A percentile compares a stretch with the other conserved stretches of the same genome.
These are phyloP conservation scores for Trichosurus vulpecula DNA, from an alignment of 2,797 vertebrate genomes.

Conservation along the genomic window DNA sequence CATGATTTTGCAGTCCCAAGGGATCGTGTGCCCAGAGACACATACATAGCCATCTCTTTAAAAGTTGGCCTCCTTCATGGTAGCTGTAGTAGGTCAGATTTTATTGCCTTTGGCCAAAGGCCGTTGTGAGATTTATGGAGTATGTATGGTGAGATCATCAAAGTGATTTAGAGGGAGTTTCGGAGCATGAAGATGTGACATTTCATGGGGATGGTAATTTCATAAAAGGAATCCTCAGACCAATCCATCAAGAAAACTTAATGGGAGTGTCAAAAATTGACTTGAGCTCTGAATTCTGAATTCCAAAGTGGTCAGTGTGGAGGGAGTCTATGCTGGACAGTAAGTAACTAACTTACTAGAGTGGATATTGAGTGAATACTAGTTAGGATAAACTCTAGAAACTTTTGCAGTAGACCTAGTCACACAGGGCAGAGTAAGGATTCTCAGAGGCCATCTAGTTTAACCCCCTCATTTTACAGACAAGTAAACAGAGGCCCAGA, in stretches of 20 bases:
- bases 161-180: not conserved
- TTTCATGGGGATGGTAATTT: not conserved
- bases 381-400: not conserved
- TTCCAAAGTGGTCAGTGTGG: not conserved
- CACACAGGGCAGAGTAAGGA: not conserved
- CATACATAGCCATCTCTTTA: not conserved
- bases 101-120: conserved; percentile 10
- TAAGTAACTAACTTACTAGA: not conserved
- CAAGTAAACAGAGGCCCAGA: not conserved
- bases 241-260: not conserved
- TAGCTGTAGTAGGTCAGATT: not conserved
- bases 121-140: not conserved
- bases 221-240: not conserved
- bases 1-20: not conserved
- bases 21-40: not conserved
- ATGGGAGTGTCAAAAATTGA: not conserved
- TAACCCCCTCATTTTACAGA: not conserved
- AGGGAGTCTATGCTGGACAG: not conserved
- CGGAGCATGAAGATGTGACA: not conserved
- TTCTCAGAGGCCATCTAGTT: not conserved
- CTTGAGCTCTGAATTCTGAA: not conserved
- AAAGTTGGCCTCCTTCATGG: not conserved
- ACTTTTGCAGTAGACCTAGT: not conserved
- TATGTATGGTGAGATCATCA: not conserved
- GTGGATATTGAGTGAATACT: not conserved